Evolutionary conservation across 1,140 invertebrate genomes (phyloP).

Genomic region (Leptinotarsa defecta): DNA sequence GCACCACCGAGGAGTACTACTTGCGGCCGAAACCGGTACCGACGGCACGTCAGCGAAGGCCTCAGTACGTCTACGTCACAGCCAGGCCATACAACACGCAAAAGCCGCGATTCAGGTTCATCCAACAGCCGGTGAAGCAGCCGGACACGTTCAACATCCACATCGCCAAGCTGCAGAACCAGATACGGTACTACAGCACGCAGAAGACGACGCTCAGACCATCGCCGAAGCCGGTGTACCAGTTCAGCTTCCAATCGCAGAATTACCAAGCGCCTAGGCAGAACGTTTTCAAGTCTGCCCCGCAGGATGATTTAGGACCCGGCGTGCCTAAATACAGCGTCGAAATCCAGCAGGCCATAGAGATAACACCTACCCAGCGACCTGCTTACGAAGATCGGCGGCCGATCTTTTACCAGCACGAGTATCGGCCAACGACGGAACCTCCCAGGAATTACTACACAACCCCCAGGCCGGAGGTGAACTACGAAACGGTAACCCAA

Average conservation of each 20-base stretch:
- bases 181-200: constrained; percentile 57
- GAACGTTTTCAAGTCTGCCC: constrained; percentile 53
- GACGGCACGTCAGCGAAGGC: constrained; percentile 25
- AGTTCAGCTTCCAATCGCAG: constrained; percentile 63
- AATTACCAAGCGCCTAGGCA: constrained; percentile 60
- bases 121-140: constrained; percentile 43
- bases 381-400: constrained; percentile 14
- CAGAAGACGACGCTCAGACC: constrained; percentile 54
- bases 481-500: constrained; percentile 38
- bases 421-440: constrained; percentile 55
- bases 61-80: constrained; percentile 49
- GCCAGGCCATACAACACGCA: constrained; percentile 47
- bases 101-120: constrained; percentile 48
- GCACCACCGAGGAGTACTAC: constrained; percentile 54
- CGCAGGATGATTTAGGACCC: constrained; percentile 64
- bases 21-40: constrained; percentile 29
- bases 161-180: constrained; percentile 53
- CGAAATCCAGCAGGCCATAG: constrained; percentile 52
- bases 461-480: constrained; percentile 50
- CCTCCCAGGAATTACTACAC: constrained; percentile 52
- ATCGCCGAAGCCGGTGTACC: constrained; percentile 63
- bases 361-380: constrained; percentile 45
- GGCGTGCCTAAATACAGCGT: constrained; percentile 68
- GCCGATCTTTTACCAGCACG: constrained; percentile 43
- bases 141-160: constrained; percentile 51